Evolutionary conservation across 1,140 invertebrate species (phyloP).

Genomic region (Bombus confusus): DNA sequence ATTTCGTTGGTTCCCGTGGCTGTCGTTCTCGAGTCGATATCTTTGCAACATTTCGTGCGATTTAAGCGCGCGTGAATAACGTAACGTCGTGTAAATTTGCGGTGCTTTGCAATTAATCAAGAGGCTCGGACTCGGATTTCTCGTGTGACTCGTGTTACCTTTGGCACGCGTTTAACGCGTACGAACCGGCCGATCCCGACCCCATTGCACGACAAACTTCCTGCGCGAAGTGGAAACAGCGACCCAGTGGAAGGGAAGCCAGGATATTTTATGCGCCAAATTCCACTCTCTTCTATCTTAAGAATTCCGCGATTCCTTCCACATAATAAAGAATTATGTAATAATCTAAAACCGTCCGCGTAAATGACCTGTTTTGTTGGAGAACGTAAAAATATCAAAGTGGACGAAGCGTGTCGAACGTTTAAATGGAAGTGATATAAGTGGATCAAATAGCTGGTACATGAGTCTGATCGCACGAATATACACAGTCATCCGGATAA

Average conservation of each 20-base stretch:
- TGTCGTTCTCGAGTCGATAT: not conserved
- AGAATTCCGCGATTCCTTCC: constrained; percentile 39
- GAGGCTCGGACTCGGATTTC: constrained; percentile 10
- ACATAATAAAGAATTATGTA: constrained; percentile 45
- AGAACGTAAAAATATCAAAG: not conserved
- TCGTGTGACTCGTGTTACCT: constrained; percentile 41
- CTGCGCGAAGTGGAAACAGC: constrained; percentile 46
- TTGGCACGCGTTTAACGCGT: constrained; percentile 40
- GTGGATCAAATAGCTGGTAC: not conserved
- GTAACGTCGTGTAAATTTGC: constrained; percentile 4
- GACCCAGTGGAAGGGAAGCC: constrained; percentile 6
- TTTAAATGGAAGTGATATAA: not conserved
- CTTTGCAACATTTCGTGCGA: not conserved
- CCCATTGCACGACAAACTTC: constrained; percentile 29
- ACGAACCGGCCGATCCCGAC: not conserved
- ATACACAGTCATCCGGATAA: too few relatives aligned
- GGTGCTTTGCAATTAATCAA: constrained; percentile 60
- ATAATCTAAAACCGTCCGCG: not conserved
- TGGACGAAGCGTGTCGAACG: not conserved
- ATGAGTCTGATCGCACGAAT: not conserved
- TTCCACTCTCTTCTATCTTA: constrained; percentile 57
- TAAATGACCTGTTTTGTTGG: not conserved
- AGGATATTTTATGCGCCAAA: constrained; percentile 42
- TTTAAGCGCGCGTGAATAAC: constrained; percentile 13
- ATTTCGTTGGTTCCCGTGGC: not conserved